phyloP scores from a whole-genome alignment of 2,888 invertebrate species.

The Erebia palarica region DNA sequence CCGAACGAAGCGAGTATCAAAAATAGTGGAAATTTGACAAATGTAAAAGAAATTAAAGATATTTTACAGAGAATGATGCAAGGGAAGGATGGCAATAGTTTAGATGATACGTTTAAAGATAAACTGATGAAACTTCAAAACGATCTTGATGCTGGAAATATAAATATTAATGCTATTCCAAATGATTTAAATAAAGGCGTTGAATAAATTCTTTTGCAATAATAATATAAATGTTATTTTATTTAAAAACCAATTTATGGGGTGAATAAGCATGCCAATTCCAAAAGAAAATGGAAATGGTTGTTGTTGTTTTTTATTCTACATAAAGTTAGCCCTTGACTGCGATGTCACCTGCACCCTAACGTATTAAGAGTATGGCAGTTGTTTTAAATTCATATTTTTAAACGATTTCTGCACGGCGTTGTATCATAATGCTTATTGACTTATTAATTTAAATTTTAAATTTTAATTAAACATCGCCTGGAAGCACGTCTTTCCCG shows the following conservation, averaged over 20 bases:
- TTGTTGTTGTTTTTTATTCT: no score
- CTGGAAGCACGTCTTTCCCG: no score
- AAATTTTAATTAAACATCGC: no score
- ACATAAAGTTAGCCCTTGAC: no score
- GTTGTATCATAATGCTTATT: no score
- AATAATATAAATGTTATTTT: neutral
- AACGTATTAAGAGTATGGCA: no score
- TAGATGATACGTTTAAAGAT: constrained; percentile 54
- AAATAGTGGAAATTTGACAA: constrained; percentile 33
- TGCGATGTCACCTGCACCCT: no score
- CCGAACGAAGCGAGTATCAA: constrained; percentile 34
- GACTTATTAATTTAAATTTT: no score
- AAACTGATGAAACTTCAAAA: constrained; percentile 52
- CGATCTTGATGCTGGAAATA: constrained; percentile 49
- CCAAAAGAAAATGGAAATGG: no score
- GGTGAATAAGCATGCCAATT: no score
- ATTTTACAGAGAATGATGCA: constrained; percentile 58
- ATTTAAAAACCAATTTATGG: neutral
- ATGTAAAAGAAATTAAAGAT: constrained; percentile 54
- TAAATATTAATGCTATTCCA: constrained; percentile 44
- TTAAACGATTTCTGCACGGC: no score
- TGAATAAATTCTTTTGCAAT: constrained; percentile 19
- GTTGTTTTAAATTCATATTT: no score
- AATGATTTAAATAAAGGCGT: constrained; percentile 30
- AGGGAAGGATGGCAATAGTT: constrained; percentile 47